Conservation (phyloP, 2,113 vertebrate species). For the Syngnathoides biaculeatus region DNA sequence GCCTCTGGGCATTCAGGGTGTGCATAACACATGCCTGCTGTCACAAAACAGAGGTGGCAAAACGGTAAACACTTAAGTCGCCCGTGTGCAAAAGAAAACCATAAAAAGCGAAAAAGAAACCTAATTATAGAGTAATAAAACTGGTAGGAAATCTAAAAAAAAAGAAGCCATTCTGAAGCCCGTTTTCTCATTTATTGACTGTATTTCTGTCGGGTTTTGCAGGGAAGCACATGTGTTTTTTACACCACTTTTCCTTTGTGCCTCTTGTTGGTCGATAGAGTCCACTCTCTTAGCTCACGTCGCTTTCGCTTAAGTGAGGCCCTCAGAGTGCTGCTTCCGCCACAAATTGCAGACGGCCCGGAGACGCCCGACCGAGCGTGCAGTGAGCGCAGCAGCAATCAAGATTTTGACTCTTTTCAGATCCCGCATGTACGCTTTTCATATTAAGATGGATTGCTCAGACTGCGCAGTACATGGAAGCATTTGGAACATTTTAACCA, state of each 20-base stretch:
- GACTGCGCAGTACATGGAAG: background rate
- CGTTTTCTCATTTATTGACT: slow-evolving; percentile 1
- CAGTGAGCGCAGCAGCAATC: background rate
- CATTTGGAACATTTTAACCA: background rate
- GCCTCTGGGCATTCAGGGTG: slow-evolving; percentile 47
- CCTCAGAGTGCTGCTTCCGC: background rate
- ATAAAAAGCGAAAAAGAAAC: background rate
- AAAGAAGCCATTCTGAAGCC: background rate
- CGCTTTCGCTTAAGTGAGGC: background rate
- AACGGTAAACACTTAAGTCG: slow-evolving; percentile 16
- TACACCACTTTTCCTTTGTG: background rate
- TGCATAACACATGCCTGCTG: slow-evolving; percentile 60
- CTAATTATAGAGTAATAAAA: slow-evolving; percentile 5
- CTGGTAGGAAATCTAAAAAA: background rate
- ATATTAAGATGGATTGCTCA: background rate
- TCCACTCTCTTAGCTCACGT: slow-evolving; percentile 1
- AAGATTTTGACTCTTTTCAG: background rate
- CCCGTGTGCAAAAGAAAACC: slow-evolving; percentile 8
- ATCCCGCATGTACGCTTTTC: background rate
- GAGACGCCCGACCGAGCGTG: background rate
- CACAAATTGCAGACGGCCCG: slow-evolving; percentile 2
- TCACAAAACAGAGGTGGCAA: slow-evolving; percentile 31
- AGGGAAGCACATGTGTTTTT: background rate
- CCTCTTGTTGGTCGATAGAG: background rate
- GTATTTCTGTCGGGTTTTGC: background rate